Conservation (phyloP, 2,888 invertebrate species). For the Habroteleia sp. region DNA sequence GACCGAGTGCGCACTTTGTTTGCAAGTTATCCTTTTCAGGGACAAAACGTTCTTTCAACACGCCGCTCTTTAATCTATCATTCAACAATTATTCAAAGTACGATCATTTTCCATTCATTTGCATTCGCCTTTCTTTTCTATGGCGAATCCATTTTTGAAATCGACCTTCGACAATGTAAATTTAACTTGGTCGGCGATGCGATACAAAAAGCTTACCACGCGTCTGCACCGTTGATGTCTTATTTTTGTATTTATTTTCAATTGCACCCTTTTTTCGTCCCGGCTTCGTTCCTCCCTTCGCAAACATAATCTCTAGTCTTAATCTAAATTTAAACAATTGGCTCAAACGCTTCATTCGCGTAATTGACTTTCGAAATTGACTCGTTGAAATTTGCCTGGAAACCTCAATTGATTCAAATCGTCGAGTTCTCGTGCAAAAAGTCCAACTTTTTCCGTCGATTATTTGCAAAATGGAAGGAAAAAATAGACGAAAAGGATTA, state of each 20-base stretch:
- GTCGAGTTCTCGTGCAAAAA: slow-evolving; percentile 9
- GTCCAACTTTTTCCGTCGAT: slow-evolving; percentile 10
- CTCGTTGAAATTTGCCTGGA: slow-evolving; percentile 18
- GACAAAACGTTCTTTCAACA: slow-evolving; percentile 23
- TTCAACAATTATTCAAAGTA: slow-evolving; percentile 25
- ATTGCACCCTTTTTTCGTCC: not conserved
- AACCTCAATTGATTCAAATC: slow-evolving; percentile 37
- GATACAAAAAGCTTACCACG: slow-evolving; percentile 23
- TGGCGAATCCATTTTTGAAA: slow-evolving; percentile 14
- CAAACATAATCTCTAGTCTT: slow-evolving; percentile 18
- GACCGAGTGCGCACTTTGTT: slow-evolving; percentile 9
- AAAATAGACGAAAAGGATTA: slow-evolving; percentile 16
- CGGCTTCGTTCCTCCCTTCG: too few species aligned
- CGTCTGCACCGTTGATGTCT: not conserved
- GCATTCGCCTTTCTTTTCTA: slow-evolving; percentile 15
- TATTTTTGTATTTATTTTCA: slow-evolving; percentile 12
- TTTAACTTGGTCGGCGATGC: slow-evolving; percentile 20
- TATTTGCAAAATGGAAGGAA: slow-evolving; percentile 22
- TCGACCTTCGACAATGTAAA: slow-evolving; percentile 11
- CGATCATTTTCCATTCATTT: slow-evolving; percentile 30
- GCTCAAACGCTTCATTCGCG: slow-evolving; percentile 3
- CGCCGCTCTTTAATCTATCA: slow-evolving; percentile 22
- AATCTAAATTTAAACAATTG: slow-evolving; percentile 34
- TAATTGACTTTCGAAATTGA: slow-evolving; percentile 43
- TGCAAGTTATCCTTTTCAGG: slow-evolving; percentile 24